Evolutionary conservation across 2,113 vertebrate species (phyloP).

Genomic region (Lota lota): DNA sequence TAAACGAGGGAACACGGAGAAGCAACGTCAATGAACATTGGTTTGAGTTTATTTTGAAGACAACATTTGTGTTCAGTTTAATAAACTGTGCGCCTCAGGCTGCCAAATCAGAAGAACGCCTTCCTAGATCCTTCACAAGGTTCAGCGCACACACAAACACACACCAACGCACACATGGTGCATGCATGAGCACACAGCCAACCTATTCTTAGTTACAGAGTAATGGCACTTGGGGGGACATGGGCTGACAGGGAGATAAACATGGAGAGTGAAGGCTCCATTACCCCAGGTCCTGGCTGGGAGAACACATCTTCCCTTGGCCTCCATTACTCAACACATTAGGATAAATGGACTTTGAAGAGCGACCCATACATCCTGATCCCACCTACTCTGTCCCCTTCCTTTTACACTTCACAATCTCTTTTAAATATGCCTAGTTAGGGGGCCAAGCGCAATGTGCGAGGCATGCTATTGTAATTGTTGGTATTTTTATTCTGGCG

Average conservation of each 20-base stretch:
- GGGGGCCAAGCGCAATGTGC: no score
- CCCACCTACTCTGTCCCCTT: neutral
- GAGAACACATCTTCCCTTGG: conserved; percentile 40
- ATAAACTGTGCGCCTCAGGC: no score
- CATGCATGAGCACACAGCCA: conserved; percentile 21
- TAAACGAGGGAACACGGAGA: no score
- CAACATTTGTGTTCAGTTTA: no score
- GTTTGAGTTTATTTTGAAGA: no score
- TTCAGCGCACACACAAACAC: neutral
- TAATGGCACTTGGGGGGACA: conserved; percentile 65
- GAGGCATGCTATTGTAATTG: no score
- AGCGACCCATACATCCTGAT: conserved; percentile 6
- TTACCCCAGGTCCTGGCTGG: conserved; percentile 60
- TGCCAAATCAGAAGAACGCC: no score
- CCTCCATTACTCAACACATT: conserved; percentile 48
- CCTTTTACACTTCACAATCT: no score
- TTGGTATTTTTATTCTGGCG: no score
- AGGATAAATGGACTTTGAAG: conserved; percentile 32
- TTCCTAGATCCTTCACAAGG: no score
- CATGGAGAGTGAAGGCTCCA: conserved; percentile 63
- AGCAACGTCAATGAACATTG: no score
- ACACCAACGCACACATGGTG: neutral
- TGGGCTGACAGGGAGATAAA: conserved; percentile 68
- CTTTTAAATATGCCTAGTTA: no score
- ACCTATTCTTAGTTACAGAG: conserved; percentile 57